Evolutionary conservation across 2,888 invertebrate genomes (phyloP).

Genomic region (Mythimna albipuncta): DNA sequence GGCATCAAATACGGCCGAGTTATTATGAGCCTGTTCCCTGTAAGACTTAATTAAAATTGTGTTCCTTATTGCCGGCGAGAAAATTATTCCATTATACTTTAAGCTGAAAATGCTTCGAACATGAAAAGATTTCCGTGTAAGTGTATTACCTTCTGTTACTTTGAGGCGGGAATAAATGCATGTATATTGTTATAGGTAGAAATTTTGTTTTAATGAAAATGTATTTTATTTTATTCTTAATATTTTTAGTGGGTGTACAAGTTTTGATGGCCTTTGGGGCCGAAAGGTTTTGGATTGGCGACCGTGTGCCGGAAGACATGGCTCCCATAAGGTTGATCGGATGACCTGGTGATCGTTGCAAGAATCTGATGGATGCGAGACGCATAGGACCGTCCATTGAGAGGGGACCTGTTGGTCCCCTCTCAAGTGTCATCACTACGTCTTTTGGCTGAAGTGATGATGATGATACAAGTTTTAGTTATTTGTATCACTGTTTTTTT

Average conservation of each 20-base stretch:
- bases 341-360: too few relatives aligned
- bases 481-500: background rate
- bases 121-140: slow-evolving; percentile 58
- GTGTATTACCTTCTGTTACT: slow-evolving; percentile 39
- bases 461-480: background rate
- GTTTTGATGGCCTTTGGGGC: too few relatives aligned
- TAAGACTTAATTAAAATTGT: slow-evolving; percentile 78
- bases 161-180: slow-evolving; percentile 12
- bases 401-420: too few relatives aligned
- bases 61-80: slow-evolving; percentile 66
- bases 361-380: too few relatives aligned
- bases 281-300: too few relatives aligned
- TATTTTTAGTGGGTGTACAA: too few relatives aligned
- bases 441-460: background rate
- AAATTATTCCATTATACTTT: slow-evolving; percentile 70
- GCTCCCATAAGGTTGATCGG: too few relatives aligned
- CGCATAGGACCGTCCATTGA: too few relatives aligned
- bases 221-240: background rate
- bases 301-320: too few relatives aligned
- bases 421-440: too few relatives aligned
- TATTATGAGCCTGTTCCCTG: slow-evolving; percentile 71
- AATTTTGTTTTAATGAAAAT: background rate
- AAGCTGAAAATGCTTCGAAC: slow-evolving; percentile 50
- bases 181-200: background rate
- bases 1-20: slow-evolving; percentile 74